Evolutionary conservation across 1,140 invertebrate genomes (phyloP).

Genomic region (Phymorhynchus buccinoides): DNA sequence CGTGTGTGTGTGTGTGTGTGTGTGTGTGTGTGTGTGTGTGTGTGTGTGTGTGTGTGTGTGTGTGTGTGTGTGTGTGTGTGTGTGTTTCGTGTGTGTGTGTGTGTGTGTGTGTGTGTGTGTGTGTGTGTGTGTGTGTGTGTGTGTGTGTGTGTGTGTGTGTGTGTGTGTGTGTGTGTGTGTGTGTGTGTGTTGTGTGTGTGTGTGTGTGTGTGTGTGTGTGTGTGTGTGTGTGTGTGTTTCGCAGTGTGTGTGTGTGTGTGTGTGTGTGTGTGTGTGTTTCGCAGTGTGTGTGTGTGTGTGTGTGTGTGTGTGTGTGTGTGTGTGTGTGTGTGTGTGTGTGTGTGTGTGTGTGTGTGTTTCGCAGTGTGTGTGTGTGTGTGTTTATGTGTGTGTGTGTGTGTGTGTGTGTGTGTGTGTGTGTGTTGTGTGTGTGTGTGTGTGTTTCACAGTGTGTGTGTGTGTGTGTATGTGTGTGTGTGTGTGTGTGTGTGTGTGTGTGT

Average conservation of each 20-base stretch:
- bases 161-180: no score
- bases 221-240: background rate
- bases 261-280: background rate
- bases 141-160: background rate
- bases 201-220: slow-evolving; percentile 10
- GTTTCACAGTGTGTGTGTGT: background rate
- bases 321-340: slow-evolving; percentile 1
- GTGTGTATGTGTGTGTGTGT: background rate
- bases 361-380: background rate
- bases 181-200: background rate
- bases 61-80: slow-evolving; percentile 1
- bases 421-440: background rate
- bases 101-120: slow-evolving; percentile 21
- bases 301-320: background rate
- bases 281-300: background rate
- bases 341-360: slow-evolving; percentile 13
- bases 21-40: background rate
- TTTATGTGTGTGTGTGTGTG: background rate
- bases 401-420: background rate
- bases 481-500: background rate
- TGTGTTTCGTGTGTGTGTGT: no score
- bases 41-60: background rate
- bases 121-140: background rate
- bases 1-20: slow-evolving; percentile 1
- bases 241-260: background rate